Conservation (phyloP, 2,797 vertebrate species). For the Epinephelus coioides region DNA sequence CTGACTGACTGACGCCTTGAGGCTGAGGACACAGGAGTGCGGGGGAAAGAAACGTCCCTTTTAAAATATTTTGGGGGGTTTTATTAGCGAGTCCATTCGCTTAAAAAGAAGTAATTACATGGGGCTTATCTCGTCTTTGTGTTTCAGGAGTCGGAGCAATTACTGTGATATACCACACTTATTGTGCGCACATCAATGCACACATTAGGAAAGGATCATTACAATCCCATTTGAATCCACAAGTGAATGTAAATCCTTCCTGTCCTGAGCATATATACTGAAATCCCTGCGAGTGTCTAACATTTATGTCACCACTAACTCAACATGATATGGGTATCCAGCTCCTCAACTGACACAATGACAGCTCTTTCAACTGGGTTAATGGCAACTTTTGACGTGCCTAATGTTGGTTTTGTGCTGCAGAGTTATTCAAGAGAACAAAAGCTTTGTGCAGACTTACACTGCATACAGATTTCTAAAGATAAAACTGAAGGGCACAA, state of each 20-base stretch:
- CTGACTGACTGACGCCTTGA: conserved; percentile 48
- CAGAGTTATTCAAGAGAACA: conserved; percentile 15
- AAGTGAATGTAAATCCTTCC: conserved; percentile 30
- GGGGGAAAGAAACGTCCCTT: conserved; percentile 8
- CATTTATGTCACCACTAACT: conserved; percentile 14
- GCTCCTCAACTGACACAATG: conserved; percentile 7
- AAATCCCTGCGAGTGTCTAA: conserved; percentile 31
- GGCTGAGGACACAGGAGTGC: conserved; percentile 50
- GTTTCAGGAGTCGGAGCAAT: conserved; percentile 38
- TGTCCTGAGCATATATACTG: conserved; percentile 9
- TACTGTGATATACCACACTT: conserved; percentile 25
- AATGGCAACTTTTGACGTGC: conserved; percentile 10
- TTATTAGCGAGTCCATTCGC: conserved; percentile 35
- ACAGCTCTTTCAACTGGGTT: neutral
- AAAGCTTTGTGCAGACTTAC: neutral
- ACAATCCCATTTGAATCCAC: conserved; percentile 15
- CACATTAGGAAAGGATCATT: conserved; percentile 38
- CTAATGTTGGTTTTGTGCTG: conserved; percentile 9
- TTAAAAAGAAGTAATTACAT: conserved; percentile 41
- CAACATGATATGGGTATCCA: neutral
- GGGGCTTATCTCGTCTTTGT: conserved; percentile 38
- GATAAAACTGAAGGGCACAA: conserved; percentile 16
- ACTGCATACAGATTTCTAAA: neutral
- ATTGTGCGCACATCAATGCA: conserved; percentile 14
- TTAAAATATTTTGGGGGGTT: conserved; percentile 51